These are phyloP conservation scores for Crypturellus undulatus DNA, from an alignment of 2,113 vertebrate species.

Conservation along the genomic window DNA sequence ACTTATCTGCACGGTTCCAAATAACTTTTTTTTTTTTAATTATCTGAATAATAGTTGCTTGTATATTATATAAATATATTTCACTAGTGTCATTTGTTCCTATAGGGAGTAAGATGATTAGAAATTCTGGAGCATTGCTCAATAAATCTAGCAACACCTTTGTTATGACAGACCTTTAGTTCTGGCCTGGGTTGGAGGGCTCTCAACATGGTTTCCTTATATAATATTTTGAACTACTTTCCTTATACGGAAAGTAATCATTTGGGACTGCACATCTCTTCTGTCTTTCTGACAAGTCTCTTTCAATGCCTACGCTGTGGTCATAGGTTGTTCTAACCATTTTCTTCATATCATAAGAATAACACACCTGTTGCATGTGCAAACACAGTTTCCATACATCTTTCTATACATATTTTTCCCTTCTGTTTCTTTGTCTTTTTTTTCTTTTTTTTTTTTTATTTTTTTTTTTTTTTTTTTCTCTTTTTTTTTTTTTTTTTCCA, in stretches of 20 bases:
- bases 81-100: slow-evolving; percentile 9
- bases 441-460: background rate
- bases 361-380: slow-evolving; percentile 24
- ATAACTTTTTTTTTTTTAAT: background rate
- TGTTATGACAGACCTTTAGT: slow-evolving; percentile 5
- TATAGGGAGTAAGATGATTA: slow-evolving; percentile 3
- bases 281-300: slow-evolving; percentile 4
- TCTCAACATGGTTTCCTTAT: background rate
- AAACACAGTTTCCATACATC: background rate
- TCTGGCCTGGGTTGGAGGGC: background rate
- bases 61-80: background rate
- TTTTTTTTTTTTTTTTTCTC: background rate
- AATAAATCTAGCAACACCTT: slow-evolving; percentile 39
- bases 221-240: slow-evolving; percentile 18
- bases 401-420: background rate
- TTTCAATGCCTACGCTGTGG: background rate
- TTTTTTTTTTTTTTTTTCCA: background rate
- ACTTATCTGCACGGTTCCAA: background rate
- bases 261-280: background rate
- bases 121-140: background rate
- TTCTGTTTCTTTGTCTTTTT: background rate
- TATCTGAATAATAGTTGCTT: slow-evolving; percentile 21
- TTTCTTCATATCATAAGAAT: background rate
- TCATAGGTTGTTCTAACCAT: background rate
- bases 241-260: background rate